phyloP scores from a whole-genome alignment of 2,888 invertebrate genomes.

The Nemoura dubitans region DNA sequence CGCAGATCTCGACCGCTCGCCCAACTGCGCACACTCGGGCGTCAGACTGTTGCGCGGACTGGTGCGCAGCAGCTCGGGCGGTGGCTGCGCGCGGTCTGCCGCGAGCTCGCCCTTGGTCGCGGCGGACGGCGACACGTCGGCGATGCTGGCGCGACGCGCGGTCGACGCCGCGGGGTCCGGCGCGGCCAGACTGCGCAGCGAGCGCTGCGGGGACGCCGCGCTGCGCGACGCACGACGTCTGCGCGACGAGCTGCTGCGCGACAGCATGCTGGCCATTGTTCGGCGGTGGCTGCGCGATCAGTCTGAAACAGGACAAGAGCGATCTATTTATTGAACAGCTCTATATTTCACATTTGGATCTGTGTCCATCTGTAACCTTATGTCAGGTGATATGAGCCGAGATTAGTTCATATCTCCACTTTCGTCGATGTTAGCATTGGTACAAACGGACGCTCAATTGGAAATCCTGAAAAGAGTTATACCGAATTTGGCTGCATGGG shows the following conservation, averaged over 20 bases:
- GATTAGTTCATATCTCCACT: no score
- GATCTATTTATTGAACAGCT: neutral
- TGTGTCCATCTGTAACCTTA: no score
- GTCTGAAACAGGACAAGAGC: slow-evolving; percentile 20
- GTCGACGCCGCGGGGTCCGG: slow-evolving; percentile 59
- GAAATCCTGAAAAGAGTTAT: no score
- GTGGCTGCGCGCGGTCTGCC: neutral
- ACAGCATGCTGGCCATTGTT: slow-evolving; percentile 64
- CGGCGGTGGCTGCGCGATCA: neutral
- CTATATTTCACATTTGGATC: no score
- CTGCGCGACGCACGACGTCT: slow-evolving; percentile 73
- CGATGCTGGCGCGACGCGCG: slow-evolving; percentile 54
- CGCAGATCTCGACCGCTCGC: slow-evolving; percentile 65
- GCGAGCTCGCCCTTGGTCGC: slow-evolving; percentile 20
- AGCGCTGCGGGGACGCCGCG: slow-evolving; percentile 70
- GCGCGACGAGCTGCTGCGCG: slow-evolving; percentile 73
- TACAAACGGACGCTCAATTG: no score
- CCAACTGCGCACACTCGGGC: slow-evolving; percentile 55
- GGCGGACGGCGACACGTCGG: slow-evolving; percentile 49
- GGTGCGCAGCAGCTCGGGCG: slow-evolving; percentile 30
- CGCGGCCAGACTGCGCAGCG: slow-evolving; percentile 60
- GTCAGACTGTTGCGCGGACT: slow-evolving; percentile 64
- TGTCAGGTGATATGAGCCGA: no score
- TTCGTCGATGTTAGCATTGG: no score
- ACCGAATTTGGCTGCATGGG: no score